phyloP scores from a whole-genome alignment of 2,797 vertebrate genomes.

The Anguilla megastoma region DNA sequence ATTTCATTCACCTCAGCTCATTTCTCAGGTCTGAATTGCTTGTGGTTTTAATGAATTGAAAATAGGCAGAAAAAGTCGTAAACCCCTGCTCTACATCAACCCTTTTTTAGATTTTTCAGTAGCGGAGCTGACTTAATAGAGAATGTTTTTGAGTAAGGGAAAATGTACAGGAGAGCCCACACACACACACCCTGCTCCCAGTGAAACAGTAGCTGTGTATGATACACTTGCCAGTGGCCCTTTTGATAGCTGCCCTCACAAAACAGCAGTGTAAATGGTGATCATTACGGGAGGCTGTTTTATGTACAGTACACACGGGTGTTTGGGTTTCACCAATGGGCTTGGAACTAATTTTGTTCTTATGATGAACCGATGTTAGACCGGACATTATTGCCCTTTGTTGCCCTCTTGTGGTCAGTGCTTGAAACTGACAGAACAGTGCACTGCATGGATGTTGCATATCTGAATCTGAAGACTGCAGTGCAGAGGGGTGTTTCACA shows the following conservation, averaged over 20 bases:
- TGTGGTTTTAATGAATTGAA: too few species aligned
- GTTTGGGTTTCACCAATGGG: background rate
- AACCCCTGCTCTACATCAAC: too few species aligned
- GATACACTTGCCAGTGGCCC: background rate
- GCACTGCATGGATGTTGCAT: background rate
- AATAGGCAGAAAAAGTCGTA: too few species aligned
- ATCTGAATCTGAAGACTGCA: too few species aligned
- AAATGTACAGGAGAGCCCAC: too few species aligned
- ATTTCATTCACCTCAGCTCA: too few species aligned
- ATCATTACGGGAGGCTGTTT: background rate
- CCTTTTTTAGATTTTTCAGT: too few species aligned
- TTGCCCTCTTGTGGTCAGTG: conserved; percentile 30
- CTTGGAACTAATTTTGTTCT: background rate
- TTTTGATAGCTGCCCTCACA: background rate
- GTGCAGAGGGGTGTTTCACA: too few species aligned
- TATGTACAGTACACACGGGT: background rate
- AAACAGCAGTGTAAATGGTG: background rate
- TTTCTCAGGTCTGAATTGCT: too few species aligned
- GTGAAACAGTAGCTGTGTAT: background rate
- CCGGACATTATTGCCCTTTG: conserved; percentile 4
- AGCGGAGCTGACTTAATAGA: too few species aligned
- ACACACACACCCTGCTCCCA: background rate
- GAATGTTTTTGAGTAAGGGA: too few species aligned
- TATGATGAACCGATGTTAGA: background rate
- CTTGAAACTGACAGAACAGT: background rate